Evolutionary conservation across 2,113 vertebrate genomes (phyloP).

Genomic region (Pedetes capensis): DNA sequence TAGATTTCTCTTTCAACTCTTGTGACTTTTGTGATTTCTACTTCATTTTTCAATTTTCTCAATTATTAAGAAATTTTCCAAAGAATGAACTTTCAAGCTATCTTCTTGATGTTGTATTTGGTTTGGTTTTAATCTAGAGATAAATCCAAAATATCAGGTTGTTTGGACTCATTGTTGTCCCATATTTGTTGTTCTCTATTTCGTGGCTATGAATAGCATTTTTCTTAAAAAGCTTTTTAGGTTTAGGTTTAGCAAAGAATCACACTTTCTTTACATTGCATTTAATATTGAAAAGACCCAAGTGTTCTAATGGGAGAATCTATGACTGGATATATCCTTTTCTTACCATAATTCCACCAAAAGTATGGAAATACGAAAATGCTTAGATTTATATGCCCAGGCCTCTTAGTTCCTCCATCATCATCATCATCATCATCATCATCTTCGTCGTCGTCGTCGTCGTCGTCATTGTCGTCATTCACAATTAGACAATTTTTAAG

Average conservation of each 20-base stretch:
- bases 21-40: not conserved
- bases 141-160: accelerated
- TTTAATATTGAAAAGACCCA: not conserved
- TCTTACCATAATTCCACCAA: not conserved
- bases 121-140: not conserved
- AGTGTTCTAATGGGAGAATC: not conserved
- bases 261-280: not conserved
- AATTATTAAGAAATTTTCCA: conserved; percentile 5
- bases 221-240: not conserved
- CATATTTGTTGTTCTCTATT: not conserved
- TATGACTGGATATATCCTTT: not conserved
- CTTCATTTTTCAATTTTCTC: not conserved
- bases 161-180: not conserved
- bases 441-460: not conserved
- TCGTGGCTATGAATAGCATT: not conserved
- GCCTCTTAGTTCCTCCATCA: not conserved
- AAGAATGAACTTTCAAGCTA: not conserved
- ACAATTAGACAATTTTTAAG: not conserved
- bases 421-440: not conserved
- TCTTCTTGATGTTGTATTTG: not conserved
- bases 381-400: not conserved
- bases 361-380: not conserved
- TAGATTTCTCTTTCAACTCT: not conserved
- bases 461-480: not conserved
- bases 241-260: not conserved